Conservation (phyloP, 2,797 vertebrate genomes). For the Lindbergichthys nudifrons region DNA sequence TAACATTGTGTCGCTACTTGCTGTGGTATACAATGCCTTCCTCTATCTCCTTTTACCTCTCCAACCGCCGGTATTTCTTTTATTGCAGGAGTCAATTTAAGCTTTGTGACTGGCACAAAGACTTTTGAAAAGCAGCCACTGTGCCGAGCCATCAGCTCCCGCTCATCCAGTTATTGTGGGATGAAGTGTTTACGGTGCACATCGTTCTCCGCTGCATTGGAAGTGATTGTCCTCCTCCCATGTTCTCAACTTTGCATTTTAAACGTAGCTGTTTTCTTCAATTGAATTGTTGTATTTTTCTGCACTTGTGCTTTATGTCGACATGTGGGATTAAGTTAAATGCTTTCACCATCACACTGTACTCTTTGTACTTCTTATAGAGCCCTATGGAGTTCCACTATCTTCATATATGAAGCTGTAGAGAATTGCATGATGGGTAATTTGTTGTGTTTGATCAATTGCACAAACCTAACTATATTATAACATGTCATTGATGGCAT, state of each 20-base stretch:
- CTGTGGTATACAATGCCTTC: constrained; percentile 44
- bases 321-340: constrained; percentile 9
- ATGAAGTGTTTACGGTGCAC: not conserved
- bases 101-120: constrained; percentile 61
- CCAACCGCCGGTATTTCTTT: constrained; percentile 12
- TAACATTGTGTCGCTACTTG: constrained; percentile 49
- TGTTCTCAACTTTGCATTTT: not conserved
- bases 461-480: not conserved
- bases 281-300: constrained; percentile 7
- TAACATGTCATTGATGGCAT: no score
- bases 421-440: not conserved
- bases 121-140: constrained; percentile 47
- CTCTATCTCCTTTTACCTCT: constrained; percentile 17
- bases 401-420: constrained; percentile 1
- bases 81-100: constrained; percentile 50
- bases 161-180: constrained; percentile 39
- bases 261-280: constrained; percentile 17
- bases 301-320: constrained; percentile 15
- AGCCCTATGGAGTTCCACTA: not conserved
- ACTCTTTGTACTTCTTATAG: not conserved
- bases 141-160: constrained; percentile 24
- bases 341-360: not conserved
- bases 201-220: not conserved
- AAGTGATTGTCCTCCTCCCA: constrained; percentile 26
- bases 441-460: constrained; percentile 14